Percentiles rank a stretch among this genome's conserved stretches.
Conservation (phyloP, 1,140 invertebrate species). For the Solen grandis region DNA sequence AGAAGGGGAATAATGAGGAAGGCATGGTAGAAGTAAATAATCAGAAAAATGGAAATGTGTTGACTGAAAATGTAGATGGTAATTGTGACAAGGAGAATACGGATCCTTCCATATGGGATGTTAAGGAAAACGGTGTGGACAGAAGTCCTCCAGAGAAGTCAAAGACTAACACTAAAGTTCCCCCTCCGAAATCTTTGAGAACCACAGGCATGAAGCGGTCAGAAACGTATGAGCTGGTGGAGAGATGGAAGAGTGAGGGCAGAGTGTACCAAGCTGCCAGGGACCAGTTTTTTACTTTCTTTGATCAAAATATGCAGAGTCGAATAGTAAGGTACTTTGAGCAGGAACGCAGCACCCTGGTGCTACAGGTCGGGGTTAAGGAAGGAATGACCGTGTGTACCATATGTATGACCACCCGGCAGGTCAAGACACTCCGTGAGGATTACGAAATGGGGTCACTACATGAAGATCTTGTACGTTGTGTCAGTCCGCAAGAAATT, state of each 20-base stretch:
- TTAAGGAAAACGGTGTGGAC: background rate
- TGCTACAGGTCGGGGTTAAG: constrained; percentile 28
- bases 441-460: constrained; percentile 47
- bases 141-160: constrained; percentile 8
- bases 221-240: constrained; percentile 48
- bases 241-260: constrained; percentile 53
- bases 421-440: constrained; percentile 36
- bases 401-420: constrained; percentile 45
- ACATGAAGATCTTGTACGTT: constrained; percentile 34
- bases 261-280: constrained; percentile 28
- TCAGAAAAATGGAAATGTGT: constrained; percentile 48
- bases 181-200: no score
- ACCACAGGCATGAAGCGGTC: constrained; percentile 37
- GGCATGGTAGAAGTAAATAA: background rate
- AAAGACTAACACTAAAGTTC: constrained; percentile 9
- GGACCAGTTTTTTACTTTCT: constrained; percentile 44
- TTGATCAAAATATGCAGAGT: constrained; percentile 34
- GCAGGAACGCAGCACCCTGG: constrained; percentile 45
- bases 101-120: constrained; percentile 28
- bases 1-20: background rate
- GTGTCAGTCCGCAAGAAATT: constrained; percentile 41
- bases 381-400: constrained; percentile 46
- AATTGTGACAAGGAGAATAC: constrained; percentile 47
- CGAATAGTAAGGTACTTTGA: constrained; percentile 52
- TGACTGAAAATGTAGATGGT: background rate